Evolutionary conservation across 1,140 invertebrate species (phyloP).

Genomic region (Bilobella aurantiaca): DNA sequence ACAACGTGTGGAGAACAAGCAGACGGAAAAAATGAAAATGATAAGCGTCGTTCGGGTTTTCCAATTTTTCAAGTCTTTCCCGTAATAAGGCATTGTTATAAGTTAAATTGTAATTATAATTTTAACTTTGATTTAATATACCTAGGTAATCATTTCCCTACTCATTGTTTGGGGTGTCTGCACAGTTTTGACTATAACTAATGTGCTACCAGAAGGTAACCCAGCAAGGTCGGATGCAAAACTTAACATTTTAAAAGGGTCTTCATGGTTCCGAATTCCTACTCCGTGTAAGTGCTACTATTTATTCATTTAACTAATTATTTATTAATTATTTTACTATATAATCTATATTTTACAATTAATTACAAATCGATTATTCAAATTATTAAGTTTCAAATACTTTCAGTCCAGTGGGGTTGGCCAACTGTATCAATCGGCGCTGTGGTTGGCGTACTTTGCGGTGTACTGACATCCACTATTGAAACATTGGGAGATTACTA

Average conservation of each 20-base stretch:
- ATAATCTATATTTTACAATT: too few relatives aligned
- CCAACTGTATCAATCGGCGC: slow-evolving; percentile 64
- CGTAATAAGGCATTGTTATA: too few relatives aligned
- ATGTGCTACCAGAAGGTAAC: slow-evolving; percentile 54
- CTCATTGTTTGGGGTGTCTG: slow-evolving; percentile 67
- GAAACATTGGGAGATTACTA: slow-evolving; percentile 84
- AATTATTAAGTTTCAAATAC: neutral
- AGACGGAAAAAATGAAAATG: slow-evolving; percentile 49
- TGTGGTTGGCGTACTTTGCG: slow-evolving; percentile 70
- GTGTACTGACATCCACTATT: slow-evolving; percentile 69
- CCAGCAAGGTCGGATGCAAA: slow-evolving; percentile 66
- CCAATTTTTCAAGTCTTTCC: slow-evolving; percentile 70
- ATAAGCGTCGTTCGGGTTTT: slow-evolving; percentile 52
- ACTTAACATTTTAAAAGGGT: slow-evolving; percentile 58
- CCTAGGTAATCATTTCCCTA: slow-evolving; percentile 67
- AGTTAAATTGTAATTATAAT: too few relatives aligned
- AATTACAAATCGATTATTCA: too few relatives aligned
- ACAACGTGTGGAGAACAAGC: neutral
- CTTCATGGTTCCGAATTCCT: slow-evolving; percentile 64
- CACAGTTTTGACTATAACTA: slow-evolving; percentile 58
- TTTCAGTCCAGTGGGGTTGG: slow-evolving; percentile 67
- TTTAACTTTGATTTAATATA: slow-evolving; percentile 5
- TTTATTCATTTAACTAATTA: neutral
- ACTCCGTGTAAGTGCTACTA: neutral
- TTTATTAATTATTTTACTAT: neutral